Percentiles rank a stretch among this genome's conserved stretches.
Conservation (phyloP, 2,888 invertebrate genomes). For the Cepaea hortensis region DNA sequence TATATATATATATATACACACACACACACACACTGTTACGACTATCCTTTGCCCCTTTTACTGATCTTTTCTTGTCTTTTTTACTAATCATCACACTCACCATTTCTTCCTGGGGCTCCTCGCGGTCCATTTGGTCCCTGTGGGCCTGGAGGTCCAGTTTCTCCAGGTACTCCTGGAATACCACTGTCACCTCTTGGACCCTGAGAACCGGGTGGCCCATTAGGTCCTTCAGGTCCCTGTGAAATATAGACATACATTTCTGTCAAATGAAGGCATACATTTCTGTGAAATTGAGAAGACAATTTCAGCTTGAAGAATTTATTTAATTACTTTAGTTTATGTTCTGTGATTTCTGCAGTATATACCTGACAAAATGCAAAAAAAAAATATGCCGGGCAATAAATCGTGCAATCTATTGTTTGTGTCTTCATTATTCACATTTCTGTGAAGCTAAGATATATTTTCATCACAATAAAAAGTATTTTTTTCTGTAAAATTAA, state of each 20-base stretch:
- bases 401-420: too few species aligned
- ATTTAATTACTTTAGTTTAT: too few species aligned
- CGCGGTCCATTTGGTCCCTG: conserved; percentile 58
- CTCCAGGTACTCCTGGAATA: conserved; percentile 81
- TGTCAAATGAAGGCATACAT: not conserved
- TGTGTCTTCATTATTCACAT: not conserved
- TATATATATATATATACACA: too few species aligned
- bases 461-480: too few species aligned
- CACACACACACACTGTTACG: too few species aligned
- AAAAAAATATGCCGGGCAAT: too few species aligned
- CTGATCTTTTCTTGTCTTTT: too few species aligned
- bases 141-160: conserved; percentile 58
- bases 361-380: too few species aligned
- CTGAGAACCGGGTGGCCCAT: conserved; percentile 84
- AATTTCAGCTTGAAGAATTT: too few species aligned
- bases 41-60: too few species aligned
- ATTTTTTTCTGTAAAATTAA: too few species aligned
- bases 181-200: conserved; percentile 86
- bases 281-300: not conserved
- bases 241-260: not conserved
- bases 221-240: conserved; percentile 77
- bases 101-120: conserved; percentile 50
- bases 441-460: not conserved
- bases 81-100: conserved; percentile 1
- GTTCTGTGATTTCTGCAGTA: too few species aligned